A percentile compares a stretch with the other conserved stretches of the same genome.
These are phyloP conservation scores for Tachina grossa DNA, from an alignment of 2,888 invertebrate genomes.

Conservation along the genomic window DNA sequence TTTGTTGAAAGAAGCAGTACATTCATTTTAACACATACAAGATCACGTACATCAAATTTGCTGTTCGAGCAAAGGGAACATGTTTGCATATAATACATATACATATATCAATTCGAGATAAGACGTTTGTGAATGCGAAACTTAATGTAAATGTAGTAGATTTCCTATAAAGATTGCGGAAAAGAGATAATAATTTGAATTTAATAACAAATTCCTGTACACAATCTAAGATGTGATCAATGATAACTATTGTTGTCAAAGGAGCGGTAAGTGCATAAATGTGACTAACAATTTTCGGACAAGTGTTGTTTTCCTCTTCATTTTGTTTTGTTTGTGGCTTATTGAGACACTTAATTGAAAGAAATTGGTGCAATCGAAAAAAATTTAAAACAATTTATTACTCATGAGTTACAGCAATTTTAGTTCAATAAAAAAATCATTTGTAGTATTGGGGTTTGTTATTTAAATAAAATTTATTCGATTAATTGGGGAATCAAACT, in stretches of 20 bases:
- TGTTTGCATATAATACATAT: background rate
- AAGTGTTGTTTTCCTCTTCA: background rate
- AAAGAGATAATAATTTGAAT: conserved; percentile 64
- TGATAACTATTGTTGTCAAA: conserved; percentile 37
- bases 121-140: conserved; percentile 1
- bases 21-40: background rate
- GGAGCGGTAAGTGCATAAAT: conserved; percentile 8
- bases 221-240: conserved; percentile 47
- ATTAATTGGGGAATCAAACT: too few relatives aligned
- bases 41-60: conserved; percentile 28
- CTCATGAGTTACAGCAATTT: too few relatives aligned
- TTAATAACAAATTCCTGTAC: conserved; percentile 59
- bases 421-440: too few relatives aligned
- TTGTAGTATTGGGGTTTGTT: too few relatives aligned
- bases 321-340: background rate
- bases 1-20: conserved; percentile 7
- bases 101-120: background rate
- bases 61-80: background rate
- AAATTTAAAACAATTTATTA: background rate
- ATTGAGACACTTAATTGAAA: conserved; percentile 8
- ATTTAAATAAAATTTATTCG: too few relatives aligned
- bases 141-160: conserved; percentile 15
- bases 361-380: conserved; percentile 23
- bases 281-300: conserved; percentile 9
- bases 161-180: conserved; percentile 46